Base-by-base conservation (phyloP, 2,113 vertebrate genomes). In the Cynocephalus volans region DNA sequence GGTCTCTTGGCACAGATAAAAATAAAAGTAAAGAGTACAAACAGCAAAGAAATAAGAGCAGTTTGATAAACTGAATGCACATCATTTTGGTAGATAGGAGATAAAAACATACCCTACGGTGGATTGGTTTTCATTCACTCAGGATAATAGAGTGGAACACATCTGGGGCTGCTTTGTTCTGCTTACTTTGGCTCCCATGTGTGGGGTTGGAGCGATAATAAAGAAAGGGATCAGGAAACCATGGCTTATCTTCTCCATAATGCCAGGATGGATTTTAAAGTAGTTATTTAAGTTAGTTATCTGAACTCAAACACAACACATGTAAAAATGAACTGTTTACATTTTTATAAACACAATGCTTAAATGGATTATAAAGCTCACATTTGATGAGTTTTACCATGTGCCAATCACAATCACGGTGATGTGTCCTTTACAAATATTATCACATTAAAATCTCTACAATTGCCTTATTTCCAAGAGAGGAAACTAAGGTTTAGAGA, bases 11-110 rank as follows among this genome's bases (percentile, higher is more conserved):
- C 54, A 73, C 18, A 6, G 36, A 73, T 73, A 26, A 56, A 95
- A 97, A 88, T 67, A 24, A 95, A 95, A 92, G 23, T 45, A 89
- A 91, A 77, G 41, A 65, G 23, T 80, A 54, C 14, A 91, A 92
- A 56, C 67, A 83, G 77, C 33, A 81, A 84, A 94, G n/a, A 80
- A 85, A 73, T 21, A 45, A 83, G 28, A 75, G 15, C 18, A 54
- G 21, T 88, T 69, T 18, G 62, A 58, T 73, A 26, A 79, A 79
- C 10, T 64, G 69, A 92, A 87, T 79, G 33, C 4, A 60, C 13
- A 64, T 50, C 69, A 86, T 65, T 95, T 70, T 83, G 24, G 23
- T 36, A 56, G 41, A n/a, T 12, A 73, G 23, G 72, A 84, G 26
- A 67, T 69, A 52, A 92, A 96, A 90, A 82, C 8, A 86, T 26